phyloP scores from a whole-genome alignment of 2,888 invertebrate genomes.

The Nezara viridula region DNA sequence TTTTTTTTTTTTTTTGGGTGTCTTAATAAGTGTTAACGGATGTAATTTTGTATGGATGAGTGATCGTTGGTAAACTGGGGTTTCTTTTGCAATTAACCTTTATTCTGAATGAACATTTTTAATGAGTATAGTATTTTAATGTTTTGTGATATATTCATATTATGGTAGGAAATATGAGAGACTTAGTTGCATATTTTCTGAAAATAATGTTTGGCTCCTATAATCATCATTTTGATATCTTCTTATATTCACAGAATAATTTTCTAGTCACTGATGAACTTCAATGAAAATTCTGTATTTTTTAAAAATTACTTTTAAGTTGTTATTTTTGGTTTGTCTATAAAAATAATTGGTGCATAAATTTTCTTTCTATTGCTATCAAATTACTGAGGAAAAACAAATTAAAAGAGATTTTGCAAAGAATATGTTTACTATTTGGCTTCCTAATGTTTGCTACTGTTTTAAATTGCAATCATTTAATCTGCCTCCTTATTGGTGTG shows the following conservation, averaged over 20 bases:
- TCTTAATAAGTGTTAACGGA: neutral
- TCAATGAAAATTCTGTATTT: neutral
- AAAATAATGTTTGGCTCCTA: neutral
- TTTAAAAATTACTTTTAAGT: neutral
- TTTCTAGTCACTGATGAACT: neutral
- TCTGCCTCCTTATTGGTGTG: neutral
- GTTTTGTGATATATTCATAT: neutral
- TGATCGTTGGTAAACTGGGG: neutral
- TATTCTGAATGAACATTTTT: neutral
- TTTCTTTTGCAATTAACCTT: neutral
- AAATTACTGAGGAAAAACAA: too few relatives aligned
- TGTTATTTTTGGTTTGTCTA: neutral
- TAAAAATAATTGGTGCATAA: neutral
- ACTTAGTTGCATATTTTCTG: neutral
- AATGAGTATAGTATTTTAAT: neutral
- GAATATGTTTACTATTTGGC: conserved; percentile 39
- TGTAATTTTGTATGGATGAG: neutral
- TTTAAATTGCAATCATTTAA: neutral
- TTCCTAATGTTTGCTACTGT: neutral
- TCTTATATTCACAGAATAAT: neutral
- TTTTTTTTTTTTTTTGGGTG: neutral
- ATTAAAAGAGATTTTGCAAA: neutral
- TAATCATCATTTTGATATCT: neutral
- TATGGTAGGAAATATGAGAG: neutral
- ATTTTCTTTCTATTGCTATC: too few relatives aligned